Percentiles rank a stretch among this genome's conserved stretches.
Conservation (phyloP, 2,113 vertebrate species). For the Pampusana beccarii region DNA sequence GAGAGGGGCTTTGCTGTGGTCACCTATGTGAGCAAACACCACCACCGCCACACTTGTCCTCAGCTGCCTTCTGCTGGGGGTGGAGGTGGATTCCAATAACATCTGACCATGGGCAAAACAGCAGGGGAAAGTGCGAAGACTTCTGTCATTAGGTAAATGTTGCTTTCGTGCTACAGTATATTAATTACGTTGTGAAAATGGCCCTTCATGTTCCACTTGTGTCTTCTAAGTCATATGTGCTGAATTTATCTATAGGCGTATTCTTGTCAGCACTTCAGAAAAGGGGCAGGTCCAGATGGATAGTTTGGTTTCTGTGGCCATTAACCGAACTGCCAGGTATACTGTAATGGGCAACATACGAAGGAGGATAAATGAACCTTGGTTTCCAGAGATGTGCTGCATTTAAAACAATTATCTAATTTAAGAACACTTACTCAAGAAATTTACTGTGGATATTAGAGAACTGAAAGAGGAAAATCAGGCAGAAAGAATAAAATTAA, state of each 20-base stretch:
- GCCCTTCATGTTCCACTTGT: neutral
- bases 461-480: neutral
- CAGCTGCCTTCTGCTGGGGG: neutral
- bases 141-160: neutral
- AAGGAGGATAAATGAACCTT: neutral
- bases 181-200: neutral
- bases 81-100: neutral
- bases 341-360: neutral
- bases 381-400: neutral
- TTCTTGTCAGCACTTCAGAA: neutral
- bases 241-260: neutral
- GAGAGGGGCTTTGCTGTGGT: neutral
- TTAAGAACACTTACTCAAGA: neutral
- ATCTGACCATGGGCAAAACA: neutral
- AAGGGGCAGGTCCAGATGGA: neutral
- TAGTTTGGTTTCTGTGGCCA: neutral
- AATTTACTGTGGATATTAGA: neutral
- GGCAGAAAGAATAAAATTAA: neutral
- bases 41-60: neutral
- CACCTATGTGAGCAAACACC: neutral
- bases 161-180: neutral
- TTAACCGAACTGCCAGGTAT: neutral
- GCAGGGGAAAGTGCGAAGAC: neutral
- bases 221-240: neutral
- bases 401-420: neutral